Evolutionary conservation across 2,888 invertebrate species (phyloP), one percentile per base, ranked within the genome.

Genomic region (Lingula anatina): DNA sequence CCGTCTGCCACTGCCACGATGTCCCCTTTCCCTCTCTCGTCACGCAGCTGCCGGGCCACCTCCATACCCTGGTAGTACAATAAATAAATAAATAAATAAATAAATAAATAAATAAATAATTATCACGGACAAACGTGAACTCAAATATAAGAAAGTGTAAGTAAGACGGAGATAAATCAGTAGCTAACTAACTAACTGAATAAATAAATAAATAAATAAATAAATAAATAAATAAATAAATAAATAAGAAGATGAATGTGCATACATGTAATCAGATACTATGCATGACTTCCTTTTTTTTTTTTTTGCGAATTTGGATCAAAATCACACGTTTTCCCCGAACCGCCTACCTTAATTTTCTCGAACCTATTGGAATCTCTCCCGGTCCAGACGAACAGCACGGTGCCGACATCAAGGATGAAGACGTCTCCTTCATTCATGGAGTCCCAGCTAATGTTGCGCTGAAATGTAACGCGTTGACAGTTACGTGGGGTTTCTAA

Each of bases 351-450:
- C 80, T 90, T 92, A 44, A 91, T 78, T 57, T 85, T 83, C 79
- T 94, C 93, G 28, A 87, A 83, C 0, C 86, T 81, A 66, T 88
- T 88, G 45, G 90, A 86, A 7, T 85, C 83, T 26, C 88, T 83
- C 1, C 95, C 95, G 45, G 88, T 83, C 95, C 95, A 95, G 15
- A 92, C 81, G 66, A 90, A 92, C 24, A 91, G 80, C 23, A 85
- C 81, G 21, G 83, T 80, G 15, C 73, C 72, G 82, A 81, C 2
- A 87, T 89, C 86, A 25, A 95, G 78, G 39, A 95, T 81, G 79
- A 90, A 93, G 1, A 89, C 87, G 61, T 90, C 91, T 21, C 88
- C 87, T 48, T 89, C 87, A 47, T 89, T 89, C 71, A 95, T 88
- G 63, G 86, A 83, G 18, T 84, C 81, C 93, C 94, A 94, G n/a